phyloP scores from a whole-genome alignment of 2,113 vertebrate genomes.

The Lasiurus borealis region DNA sequence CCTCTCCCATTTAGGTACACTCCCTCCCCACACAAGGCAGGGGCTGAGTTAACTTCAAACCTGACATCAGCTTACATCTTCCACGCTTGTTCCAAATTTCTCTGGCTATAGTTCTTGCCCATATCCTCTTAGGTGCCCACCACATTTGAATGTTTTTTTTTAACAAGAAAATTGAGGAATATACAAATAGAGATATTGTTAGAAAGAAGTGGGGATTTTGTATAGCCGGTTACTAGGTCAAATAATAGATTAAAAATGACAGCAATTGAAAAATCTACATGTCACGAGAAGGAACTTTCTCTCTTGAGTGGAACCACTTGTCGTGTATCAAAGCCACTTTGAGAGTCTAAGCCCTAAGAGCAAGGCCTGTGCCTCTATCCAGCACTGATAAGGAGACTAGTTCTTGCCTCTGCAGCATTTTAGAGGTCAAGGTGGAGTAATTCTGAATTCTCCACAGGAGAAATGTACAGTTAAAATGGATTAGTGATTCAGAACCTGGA shows the following conservation, averaged over 20 bases:
- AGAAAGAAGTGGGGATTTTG: background rate
- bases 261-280: background rate
- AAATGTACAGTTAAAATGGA: background rate
- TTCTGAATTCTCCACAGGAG: background rate
- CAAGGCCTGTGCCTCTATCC: background rate
- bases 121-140: background rate
- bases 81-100: background rate
- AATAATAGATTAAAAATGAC: conserved; percentile 2
- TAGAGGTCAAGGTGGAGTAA: fast-evolving
- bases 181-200: background rate
- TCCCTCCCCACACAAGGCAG: background rate
- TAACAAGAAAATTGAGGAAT: background rate
- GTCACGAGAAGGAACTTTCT: background rate
- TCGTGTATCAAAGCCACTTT: background rate
- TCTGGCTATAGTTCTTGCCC: background rate
- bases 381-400: background rate
- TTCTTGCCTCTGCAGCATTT: background rate
- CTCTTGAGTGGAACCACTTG: background rate
- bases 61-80: background rate
- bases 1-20: background rate
- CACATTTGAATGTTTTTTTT: background rate
- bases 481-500: background rate
- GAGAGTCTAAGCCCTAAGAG: background rate
- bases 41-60: background rate
- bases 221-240: background rate